A percentile compares a stretch with the other conserved stretches of the same genome.
These are phyloP conservation scores for Geotrypetes seraphini DNA, from an alignment of 2,797 vertebrate genomes.

Conservation along the genomic window DNA sequence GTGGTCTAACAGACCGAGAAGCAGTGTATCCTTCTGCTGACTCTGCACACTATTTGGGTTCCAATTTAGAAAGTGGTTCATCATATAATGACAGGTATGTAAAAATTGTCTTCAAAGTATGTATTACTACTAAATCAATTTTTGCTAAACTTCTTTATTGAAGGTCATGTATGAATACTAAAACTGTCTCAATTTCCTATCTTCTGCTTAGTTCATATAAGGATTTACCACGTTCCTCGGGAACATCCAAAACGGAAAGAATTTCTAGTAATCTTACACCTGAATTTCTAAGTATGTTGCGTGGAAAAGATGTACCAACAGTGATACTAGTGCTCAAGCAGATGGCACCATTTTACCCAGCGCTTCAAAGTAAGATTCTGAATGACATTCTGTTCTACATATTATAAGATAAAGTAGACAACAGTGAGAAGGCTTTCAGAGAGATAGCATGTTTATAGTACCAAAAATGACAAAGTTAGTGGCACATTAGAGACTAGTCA, in stretches of 20 bases:
- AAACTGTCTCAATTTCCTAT: neutral
- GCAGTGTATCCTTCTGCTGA: slow-evolving; percentile 7
- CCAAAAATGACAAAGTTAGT: too few relatives aligned
- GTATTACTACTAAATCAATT: slow-evolving; percentile 8
- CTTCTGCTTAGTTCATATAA: neutral
- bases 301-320: slow-evolving; percentile 12
- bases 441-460: too few relatives aligned
- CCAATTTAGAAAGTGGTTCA: slow-evolving; percentile 3
- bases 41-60: neutral
- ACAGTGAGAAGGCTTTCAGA: too few relatives aligned
- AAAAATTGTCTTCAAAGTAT: neutral
- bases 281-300: neutral
- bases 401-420: too few relatives aligned
- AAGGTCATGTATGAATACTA: too few relatives aligned
- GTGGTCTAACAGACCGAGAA: neutral
- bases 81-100: neutral
- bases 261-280: neutral
- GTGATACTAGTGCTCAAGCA: slow-evolving; percentile 10
- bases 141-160: neutral
- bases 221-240: slow-evolving; percentile 6
- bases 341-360: slow-evolving; percentile 11
- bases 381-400: too few relatives aligned
- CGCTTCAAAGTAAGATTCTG: slow-evolving; percentile 25
- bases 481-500: too few relatives aligned
- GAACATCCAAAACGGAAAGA: neutral